Evolutionary conservation across 2,888 invertebrate genomes (phyloP), one percentile per base, ranked within the genome.

Genomic region (Phalangium opilio): DNA sequence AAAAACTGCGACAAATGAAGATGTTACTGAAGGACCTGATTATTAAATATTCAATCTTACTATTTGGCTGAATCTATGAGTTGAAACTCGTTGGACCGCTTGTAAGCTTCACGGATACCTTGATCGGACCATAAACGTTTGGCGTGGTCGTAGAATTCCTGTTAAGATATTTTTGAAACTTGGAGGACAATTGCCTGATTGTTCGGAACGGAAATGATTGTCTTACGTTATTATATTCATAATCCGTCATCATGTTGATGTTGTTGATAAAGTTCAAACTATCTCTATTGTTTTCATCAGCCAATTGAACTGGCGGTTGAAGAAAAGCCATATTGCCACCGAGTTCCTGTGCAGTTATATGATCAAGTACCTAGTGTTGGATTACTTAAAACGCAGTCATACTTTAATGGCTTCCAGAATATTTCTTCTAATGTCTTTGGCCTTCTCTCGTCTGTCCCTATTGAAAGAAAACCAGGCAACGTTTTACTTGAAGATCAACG

Each of bases 51-150:
- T 17, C 17, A 17, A 36, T 14, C 80, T 76, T 70, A 84, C 84
- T 83, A 81, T 73, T 81, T 79, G 8, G 83, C 80, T 61, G 82
- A 81, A 59, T 84, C 84, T 39, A 83, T 76, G 2, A 84, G 68
- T 60, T 83, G 82, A 60, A 79, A 83, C 63, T 83, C 81, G 62
- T 80, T 79, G 0, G 81, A 78, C 58, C 81, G 69, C 55, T 69
- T 68, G 58, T 75, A 82, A 54, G 79, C 76, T 58, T 78, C 73
- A 60, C 77, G 73, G 2, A 84, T 76, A 0, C 80, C 82, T 1
- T 67, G 65, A 63, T 85, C 83, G 4, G 67, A 67, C 83, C 83
- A 84, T 1, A 83, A 63, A 2, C 63, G 64, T 57, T 75, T 67
- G 0, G 80, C 77, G 58, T 77, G 73, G 55, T 79, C 76, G 60